Conservation (phyloP, 2,888 invertebrate species). For the Nomada fucata region DNA sequence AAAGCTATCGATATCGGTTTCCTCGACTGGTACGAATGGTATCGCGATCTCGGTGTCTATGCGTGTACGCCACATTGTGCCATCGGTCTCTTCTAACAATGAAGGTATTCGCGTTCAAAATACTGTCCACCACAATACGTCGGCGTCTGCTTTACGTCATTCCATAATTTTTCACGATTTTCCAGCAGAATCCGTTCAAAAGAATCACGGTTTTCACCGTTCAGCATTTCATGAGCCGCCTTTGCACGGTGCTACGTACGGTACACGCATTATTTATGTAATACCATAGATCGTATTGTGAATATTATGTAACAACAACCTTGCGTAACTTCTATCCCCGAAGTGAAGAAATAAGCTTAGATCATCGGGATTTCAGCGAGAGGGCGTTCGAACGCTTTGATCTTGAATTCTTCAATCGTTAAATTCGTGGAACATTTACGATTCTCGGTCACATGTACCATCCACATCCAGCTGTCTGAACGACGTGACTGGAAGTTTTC, state of each 20-base stretch:
- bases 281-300: slow-evolving; percentile 41
- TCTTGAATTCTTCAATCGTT: slow-evolving; percentile 35
- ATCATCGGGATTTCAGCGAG: slow-evolving; percentile 51
- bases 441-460: not conserved
- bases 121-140: not conserved
- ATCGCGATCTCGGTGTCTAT: slow-evolving; percentile 15
- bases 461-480: not conserved
- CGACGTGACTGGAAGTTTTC: slow-evolving; percentile 2
- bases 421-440: slow-evolving; percentile 30
- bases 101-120: slow-evolving; percentile 27
- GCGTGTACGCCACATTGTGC: slow-evolving; percentile 67
- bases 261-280: slow-evolving; percentile 53
- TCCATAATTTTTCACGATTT: slow-evolving; percentile 16
- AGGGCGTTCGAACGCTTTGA: slow-evolving; percentile 38
- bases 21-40: not conserved
- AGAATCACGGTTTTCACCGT: not conserved
- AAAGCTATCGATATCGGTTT: not conserved
- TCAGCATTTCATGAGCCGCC: not conserved
- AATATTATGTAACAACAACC: slow-evolving; percentile 33
- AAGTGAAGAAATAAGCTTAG: slow-evolving; percentile 61
- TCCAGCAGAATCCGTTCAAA: not conserved
- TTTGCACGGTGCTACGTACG: slow-evolving; percentile 14
- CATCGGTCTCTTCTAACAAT: slow-evolving; percentile 64
- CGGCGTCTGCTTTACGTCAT: slow-evolving; percentile 17
- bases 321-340: slow-evolving; percentile 55